phyloP scores from a whole-genome alignment of 2,113 vertebrate species.

The Suricata suricatta region DNA sequence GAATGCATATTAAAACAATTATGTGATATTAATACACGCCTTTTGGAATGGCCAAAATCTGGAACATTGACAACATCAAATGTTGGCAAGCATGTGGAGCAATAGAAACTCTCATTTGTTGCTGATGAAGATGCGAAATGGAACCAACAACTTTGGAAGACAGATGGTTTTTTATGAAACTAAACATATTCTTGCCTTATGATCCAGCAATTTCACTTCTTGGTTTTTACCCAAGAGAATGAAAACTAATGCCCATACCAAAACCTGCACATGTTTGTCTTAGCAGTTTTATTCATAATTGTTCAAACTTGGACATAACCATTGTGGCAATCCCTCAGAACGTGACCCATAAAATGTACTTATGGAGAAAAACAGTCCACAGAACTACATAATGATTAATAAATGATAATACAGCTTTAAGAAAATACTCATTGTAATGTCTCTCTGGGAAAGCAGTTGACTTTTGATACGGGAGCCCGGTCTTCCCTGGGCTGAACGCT shows the following conservation, averaged over 20 bases:
- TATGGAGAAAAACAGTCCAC: too few species aligned
- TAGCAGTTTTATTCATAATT: neutral
- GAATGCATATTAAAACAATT: neutral
- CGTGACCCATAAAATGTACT: too few species aligned
- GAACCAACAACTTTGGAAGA: neutral
- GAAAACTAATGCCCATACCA: neutral
- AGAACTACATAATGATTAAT: too few species aligned
- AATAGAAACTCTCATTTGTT: neutral
- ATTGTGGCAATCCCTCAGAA: too few species aligned
- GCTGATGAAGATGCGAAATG: neutral
- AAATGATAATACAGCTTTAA: too few species aligned
- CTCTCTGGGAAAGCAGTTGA: too few species aligned
- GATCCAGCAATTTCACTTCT: neutral
- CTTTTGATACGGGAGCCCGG: too few species aligned
- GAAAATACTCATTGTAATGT: too few species aligned
- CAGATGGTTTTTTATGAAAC: neutral
- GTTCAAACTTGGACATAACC: neutral
- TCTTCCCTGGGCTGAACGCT: too few species aligned
- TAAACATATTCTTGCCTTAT: neutral
- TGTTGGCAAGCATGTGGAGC: neutral
- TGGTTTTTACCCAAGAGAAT: neutral
- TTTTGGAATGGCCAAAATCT: neutral
- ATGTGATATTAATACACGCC: neutral
- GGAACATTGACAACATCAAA: neutral
- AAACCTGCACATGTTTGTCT: neutral